phyloP scores from a whole-genome alignment of 2,888 invertebrate genomes.

The Agrochola lota region DNA sequence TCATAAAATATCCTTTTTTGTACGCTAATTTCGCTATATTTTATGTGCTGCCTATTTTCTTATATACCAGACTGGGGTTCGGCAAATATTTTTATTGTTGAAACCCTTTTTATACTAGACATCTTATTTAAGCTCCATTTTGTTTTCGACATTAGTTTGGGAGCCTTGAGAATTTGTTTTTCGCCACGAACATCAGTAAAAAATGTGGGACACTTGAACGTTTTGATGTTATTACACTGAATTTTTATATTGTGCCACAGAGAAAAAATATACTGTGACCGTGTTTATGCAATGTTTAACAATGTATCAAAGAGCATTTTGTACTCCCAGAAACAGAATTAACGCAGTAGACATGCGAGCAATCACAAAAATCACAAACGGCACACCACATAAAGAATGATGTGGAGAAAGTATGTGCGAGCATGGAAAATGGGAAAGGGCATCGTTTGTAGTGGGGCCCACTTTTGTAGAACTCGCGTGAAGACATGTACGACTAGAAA shows the following conservation, averaged over 20 bases:
- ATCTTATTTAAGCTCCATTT: conserved; percentile 35
- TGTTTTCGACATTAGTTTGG: conserved; percentile 20
- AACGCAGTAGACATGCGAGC: conserved; percentile 29
- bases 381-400: conserved; percentile 44
- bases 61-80: conserved; percentile 5
- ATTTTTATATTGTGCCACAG: conserved; percentile 1
- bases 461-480: conserved; percentile 37
- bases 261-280: conserved; percentile 13
- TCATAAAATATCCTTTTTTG: conserved; percentile 18
- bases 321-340: conserved; percentile 9
- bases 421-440: conserved; percentile 55
- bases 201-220: conserved; percentile 9
- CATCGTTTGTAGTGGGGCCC: conserved; percentile 44
- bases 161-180: conserved; percentile 21
- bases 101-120: conserved; percentile 24
- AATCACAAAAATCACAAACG: conserved; percentile 44
- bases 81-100: conserved; percentile 31
- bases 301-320: conserved; percentile 8
- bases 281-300: conserved; percentile 11
- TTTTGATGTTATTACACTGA: conserved; percentile 1
- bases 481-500: conserved; percentile 30
- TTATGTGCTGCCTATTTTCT: conserved; percentile 25
- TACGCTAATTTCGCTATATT: conserved; percentile 25
- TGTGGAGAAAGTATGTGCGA: conserved; percentile 49
- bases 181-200: neutral